Percentiles rank a stretch among this genome's conserved stretches.
Conservation (phyloP, 2,113 vertebrate species). For the Aphelocoma coerulescens region DNA sequence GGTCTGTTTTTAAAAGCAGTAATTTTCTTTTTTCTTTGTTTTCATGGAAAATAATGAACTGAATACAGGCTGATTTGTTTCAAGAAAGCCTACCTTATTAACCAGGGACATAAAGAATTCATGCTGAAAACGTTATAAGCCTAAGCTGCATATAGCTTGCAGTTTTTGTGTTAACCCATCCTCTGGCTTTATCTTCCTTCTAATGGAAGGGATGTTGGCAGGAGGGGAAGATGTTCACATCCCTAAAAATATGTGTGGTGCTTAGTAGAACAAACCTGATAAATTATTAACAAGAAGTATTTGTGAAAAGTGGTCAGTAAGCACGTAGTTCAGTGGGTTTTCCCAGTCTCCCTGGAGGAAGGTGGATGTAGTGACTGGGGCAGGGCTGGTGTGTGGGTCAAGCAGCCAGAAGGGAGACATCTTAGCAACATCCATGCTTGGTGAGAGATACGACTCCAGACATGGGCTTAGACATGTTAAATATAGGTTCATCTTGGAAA, state of each 20-base stretch:
- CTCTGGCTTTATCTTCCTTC: not conserved
- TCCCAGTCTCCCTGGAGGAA: not conserved
- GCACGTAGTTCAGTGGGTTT: not conserved
- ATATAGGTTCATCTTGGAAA: not conserved
- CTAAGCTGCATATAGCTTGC: not conserved
- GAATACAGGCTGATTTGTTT: not conserved
- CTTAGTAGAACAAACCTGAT: not conserved
- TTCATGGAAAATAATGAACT: conserved; percentile 11
- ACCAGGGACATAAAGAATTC: conserved; percentile 43
- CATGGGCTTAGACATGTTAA: not conserved
- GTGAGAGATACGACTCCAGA: not conserved
- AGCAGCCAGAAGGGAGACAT: not conserved
- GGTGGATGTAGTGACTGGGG: not conserved
- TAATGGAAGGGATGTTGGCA: not conserved
- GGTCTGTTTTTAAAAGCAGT: not conserved
- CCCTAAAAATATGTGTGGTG: not conserved
- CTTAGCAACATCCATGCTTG: not conserved
- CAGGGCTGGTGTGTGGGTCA: not conserved
- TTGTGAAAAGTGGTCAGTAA: not conserved
- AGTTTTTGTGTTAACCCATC: not conserved
- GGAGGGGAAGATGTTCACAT: not conserved
- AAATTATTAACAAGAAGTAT: not conserved
- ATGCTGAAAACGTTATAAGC: not conserved
- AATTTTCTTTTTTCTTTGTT: not conserved
- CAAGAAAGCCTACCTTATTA: not conserved